Percentiles rank a stretch among this genome's conserved stretches.
phyloP scores from a whole-genome alignment of 37 sponge, comb jelly and placozoan genomes.

The Agelas oroides region DNA sequence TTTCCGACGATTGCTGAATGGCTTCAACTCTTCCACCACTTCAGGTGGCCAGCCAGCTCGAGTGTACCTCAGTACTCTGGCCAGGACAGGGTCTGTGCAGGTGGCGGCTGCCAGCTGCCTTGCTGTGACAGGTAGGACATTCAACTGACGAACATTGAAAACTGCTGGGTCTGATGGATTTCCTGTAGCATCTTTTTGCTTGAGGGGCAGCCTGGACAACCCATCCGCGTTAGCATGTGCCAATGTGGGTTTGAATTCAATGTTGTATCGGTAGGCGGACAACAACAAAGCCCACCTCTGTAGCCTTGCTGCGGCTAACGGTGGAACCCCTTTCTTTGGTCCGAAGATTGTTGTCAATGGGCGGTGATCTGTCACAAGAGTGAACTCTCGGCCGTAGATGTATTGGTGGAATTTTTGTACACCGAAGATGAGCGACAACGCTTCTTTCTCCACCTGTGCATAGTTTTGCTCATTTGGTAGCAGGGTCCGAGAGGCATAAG shows the following conservation, averaged over 20 bases:
- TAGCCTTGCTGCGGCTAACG: too few relatives aligned
- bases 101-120: background rate
- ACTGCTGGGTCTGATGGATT: too few relatives aligned
- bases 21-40: background rate
- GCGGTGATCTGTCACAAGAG: conserved; percentile 30
- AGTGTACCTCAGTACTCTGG: conserved; percentile 7
- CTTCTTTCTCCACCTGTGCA: conserved; percentile 21
- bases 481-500: conserved; percentile 14
- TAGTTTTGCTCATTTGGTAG: background rate
- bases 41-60: conserved; percentile 18
- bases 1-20: background rate
- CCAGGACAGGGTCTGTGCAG: conserved; percentile 5
- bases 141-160: too few relatives aligned
- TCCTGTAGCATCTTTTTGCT: too few relatives aligned
- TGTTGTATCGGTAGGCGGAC: too few relatives aligned
- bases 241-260: too few relatives aligned
- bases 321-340: too few relatives aligned
- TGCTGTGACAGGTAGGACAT: too few relatives aligned
- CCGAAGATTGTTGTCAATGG: too few relatives aligned
- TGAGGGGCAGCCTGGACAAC: too few relatives aligned
- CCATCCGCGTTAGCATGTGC: too few relatives aligned
- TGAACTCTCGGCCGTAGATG: conserved; percentile 18
- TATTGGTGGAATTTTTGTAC: conserved; percentile 18
- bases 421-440: conserved; percentile 1
- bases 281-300: too few relatives aligned